Evolutionary conservation across 2,888 invertebrate species (phyloP).

Genomic region (Lithosia quadra): DNA sequence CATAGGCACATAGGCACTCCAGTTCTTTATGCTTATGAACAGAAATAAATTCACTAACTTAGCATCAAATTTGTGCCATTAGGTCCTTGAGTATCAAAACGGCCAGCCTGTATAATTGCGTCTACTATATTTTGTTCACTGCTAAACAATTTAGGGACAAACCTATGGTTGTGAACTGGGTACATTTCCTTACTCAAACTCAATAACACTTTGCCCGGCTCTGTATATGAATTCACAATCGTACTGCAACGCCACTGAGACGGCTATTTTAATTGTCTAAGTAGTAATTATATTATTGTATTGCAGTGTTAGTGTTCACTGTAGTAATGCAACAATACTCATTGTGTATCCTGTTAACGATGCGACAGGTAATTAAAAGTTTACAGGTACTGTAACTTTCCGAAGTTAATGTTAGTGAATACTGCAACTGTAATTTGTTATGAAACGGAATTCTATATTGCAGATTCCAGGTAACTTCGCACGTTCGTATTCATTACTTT

Average conservation of each 20-base stretch:
- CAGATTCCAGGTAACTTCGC: background rate
- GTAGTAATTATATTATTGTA: slow-evolving; percentile 21
- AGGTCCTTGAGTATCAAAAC: no score
- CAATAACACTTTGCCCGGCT: background rate
- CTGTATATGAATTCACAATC: background rate
- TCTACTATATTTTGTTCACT: background rate
- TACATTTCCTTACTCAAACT: background rate
- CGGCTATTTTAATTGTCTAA: background rate
- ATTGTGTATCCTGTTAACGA: slow-evolving; percentile 10
- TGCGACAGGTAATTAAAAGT: slow-evolving; percentile 13
- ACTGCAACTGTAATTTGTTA: slow-evolving; percentile 6
- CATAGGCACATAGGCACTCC: no score
- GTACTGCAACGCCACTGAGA: background rate
- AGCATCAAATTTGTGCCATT: no score
- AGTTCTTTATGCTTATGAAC: no score
- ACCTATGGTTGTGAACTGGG: background rate
- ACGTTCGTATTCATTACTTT: background rate
- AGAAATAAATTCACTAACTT: no score
- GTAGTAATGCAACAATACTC: slow-evolving; percentile 6
- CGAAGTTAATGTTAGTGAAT: slow-evolving; percentile 4
- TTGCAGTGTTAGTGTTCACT: slow-evolving; percentile 13
- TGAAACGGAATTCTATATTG: background rate
- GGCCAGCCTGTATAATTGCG: background rate
- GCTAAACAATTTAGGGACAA: background rate
- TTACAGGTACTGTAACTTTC: slow-evolving; percentile 12